Conservation (phyloP, 1,140 invertebrate species). For the Sminthurinus signatus region DNA sequence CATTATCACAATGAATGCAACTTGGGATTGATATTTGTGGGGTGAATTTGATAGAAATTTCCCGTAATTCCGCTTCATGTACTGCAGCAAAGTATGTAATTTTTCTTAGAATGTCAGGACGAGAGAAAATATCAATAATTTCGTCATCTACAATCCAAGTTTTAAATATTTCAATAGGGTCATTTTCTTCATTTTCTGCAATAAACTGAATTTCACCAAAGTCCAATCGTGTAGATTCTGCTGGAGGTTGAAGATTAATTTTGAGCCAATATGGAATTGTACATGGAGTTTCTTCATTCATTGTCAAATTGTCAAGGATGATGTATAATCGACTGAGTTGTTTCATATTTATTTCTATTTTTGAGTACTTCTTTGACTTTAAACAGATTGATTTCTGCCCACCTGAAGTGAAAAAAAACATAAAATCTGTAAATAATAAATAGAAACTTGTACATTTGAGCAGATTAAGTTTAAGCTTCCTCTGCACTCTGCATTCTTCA, state of each 20-base stretch:
- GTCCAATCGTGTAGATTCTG: not conserved
- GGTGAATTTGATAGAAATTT: conserved; percentile 1
- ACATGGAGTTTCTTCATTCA: not conserved
- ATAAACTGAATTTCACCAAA: conserved; percentile 3
- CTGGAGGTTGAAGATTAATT: not conserved
- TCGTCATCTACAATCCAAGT: conserved; percentile 7
- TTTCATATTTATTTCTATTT: not conserved
- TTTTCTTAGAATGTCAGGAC: conserved; percentile 6
- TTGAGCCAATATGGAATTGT: conserved; percentile 1
- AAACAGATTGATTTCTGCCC: not conserved
- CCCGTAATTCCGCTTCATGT: not conserved
- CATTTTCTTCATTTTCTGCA: not conserved
- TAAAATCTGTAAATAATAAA: too few species aligned
- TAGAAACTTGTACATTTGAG: too few species aligned
- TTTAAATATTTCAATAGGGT: not conserved
- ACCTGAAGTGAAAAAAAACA: not conserved
- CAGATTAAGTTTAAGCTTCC: too few species aligned
- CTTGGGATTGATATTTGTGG: not conserved
- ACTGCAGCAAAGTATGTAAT: not conserved
- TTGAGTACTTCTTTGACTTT: too few species aligned
- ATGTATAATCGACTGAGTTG: not conserved
- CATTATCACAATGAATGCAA: not conserved
- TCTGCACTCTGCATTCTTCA: not conserved
- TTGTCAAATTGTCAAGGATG: not conserved
- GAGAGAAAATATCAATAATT: conserved; percentile 7